Percentiles rank a stretch among this genome's conserved stretches.
phyloP scores from a whole-genome alignment of 92 coral and sea anemone species.

The Desmophyllum pertusum region DNA sequence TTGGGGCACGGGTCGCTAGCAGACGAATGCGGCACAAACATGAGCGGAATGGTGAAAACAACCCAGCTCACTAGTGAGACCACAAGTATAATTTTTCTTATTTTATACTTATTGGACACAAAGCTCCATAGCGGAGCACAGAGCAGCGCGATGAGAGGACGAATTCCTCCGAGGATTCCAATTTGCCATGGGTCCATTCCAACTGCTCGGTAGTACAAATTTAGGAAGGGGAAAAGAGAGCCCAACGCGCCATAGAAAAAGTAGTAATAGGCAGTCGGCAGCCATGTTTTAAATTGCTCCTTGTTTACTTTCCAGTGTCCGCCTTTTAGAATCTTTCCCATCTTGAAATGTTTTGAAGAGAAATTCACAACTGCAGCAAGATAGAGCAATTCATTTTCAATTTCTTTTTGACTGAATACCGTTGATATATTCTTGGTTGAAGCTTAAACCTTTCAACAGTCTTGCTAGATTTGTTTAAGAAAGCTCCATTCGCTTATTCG shows the following conservation, averaged over 20 bases:
- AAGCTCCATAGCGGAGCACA: slow-evolving; percentile 83
- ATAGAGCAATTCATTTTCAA: background rate
- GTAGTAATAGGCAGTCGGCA: slow-evolving; percentile 77
- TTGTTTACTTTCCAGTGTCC: slow-evolving; percentile 75
- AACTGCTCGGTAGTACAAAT: slow-evolving; percentile 74
- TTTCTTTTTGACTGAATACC: background rate
- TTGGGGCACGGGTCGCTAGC: slow-evolving; percentile 17
- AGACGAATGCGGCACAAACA: slow-evolving; percentile 53
- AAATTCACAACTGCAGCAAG: background rate
- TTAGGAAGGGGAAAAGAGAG: slow-evolving; percentile 78
- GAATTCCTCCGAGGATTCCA: slow-evolving; percentile 84
- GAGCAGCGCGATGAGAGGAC: slow-evolving; percentile 76
- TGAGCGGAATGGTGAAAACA: slow-evolving; percentile 67
- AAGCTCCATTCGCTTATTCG: background rate
- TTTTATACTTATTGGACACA: slow-evolving; percentile 69
- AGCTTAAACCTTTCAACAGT: background rate
- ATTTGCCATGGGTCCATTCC: slow-evolving; percentile 90
- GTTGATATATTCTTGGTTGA: background rate
- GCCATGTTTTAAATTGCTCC: slow-evolving; percentile 64
- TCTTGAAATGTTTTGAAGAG: slow-evolving; percentile 8
- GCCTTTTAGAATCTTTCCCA: slow-evolving; percentile 51
- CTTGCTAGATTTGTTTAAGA: background rate
- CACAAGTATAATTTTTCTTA: slow-evolving; percentile 68
- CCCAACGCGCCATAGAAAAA: slow-evolving; percentile 88
- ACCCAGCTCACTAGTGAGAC: slow-evolving; percentile 78